Percentiles rank a stretch among this genome's conserved stretches.
phyloP scores from a whole-genome alignment of 2,888 invertebrate species.

The Chrysolina haemoptera region DNA sequence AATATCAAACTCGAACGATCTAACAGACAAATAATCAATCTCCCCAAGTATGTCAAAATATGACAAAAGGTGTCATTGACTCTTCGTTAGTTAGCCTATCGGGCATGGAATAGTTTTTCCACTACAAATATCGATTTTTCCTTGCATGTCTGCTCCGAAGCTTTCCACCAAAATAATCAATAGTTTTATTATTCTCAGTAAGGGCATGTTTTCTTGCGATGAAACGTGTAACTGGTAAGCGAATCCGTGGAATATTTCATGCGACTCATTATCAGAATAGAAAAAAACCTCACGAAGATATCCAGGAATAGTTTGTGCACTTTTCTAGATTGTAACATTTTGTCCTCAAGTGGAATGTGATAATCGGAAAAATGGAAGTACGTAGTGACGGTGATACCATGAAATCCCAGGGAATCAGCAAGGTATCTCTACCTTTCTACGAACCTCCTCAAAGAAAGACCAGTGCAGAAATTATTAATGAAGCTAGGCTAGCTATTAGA shows the following conservation, averaged over 20 bases:
- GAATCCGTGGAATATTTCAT: conserved; percentile 19
- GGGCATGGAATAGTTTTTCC: conserved; percentile 37
- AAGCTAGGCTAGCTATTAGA: conserved; percentile 78
- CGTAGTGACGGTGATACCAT: conserved; percentile 46
- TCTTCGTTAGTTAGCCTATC: conserved; percentile 25
- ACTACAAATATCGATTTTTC: conserved; percentile 47
- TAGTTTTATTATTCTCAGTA: conserved; percentile 55
- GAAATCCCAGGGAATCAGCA: conserved; percentile 56
- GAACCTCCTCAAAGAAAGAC: conserved; percentile 78
- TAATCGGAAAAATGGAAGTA: conserved; percentile 47
- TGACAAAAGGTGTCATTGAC: conserved; percentile 48
- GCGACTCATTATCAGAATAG: conserved; percentile 24
- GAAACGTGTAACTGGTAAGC: conserved; percentile 27
- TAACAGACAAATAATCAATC: background rate
- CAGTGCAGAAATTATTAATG: conserved; percentile 86
- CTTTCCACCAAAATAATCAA: conserved; percentile 63
- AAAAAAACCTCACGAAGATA: background rate
- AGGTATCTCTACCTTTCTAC: conserved; percentile 73
- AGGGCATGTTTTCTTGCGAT: conserved; percentile 27
- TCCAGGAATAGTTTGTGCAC: conserved; percentile 8
- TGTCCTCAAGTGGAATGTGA: conserved; percentile 16
- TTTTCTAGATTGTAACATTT: conserved; percentile 19
- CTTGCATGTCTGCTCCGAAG: conserved; percentile 58
- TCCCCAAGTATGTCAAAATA: conserved; percentile 10
- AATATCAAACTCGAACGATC: background rate